Percentiles rank a stretch among this genome's conserved stretches.
Conservation (phyloP, 1,140 invertebrate genomes). For the Euglossa dilemma region DNA sequence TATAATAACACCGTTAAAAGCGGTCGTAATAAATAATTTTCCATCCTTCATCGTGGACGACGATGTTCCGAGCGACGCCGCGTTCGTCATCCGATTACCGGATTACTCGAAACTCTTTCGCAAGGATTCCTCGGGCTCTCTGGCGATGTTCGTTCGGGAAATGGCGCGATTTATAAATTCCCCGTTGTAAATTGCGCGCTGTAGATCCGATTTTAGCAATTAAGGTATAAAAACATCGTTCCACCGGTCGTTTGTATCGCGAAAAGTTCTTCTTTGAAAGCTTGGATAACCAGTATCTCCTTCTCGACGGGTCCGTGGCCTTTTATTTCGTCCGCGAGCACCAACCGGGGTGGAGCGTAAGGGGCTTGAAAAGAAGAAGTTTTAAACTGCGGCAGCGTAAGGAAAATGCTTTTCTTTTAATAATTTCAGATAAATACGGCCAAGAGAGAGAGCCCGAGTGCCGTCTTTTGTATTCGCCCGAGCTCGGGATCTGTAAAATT, state of each 20-base stretch:
- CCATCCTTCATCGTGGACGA: background rate
- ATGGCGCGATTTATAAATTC: constrained; percentile 31
- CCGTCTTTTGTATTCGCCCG: constrained; percentile 58
- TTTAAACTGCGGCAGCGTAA: constrained; percentile 70
- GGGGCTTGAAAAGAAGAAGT: constrained; percentile 65
- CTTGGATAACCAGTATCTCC: constrained; percentile 62
- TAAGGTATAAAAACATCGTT: constrained; percentile 62
- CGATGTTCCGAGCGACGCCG: background rate
- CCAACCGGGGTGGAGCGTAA: constrained; percentile 1
- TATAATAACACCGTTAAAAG: constrained; percentile 29
- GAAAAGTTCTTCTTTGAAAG: constrained; percentile 61
- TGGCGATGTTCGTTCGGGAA: background rate
- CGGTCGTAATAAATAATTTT: constrained; percentile 40
- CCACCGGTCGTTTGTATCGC: constrained; percentile 56
- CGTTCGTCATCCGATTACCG: constrained; percentile 29
- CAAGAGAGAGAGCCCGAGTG: constrained; percentile 47
- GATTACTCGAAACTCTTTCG: constrained; percentile 10
- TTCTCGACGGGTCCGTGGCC: constrained; percentile 27
- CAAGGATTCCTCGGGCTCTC: too few relatives aligned
- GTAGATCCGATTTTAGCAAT: constrained; percentile 50
- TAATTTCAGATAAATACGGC: constrained; percentile 69
- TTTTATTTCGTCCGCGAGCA: constrained; percentile 62
- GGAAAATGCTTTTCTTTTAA: constrained; percentile 72
- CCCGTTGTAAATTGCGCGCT: constrained; percentile 6
- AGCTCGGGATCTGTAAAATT: constrained; percentile 62